Conservation (phyloP, 1,140 invertebrate genomes). For the roundworm (Caenorhabditis elegans) region WBcel235 BX284603.4:373501-374000, state of each 20-base stretch:
- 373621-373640: conserved; percentile 63
- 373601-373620: conserved; percentile 60
- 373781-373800: conserved; percentile 46
- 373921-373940: no score
- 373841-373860: no score
- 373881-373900: no score
- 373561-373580: conserved; percentile 56
- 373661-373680: conserved; percentile 55
- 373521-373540: conserved; percentile 57
- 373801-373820: conserved; percentile 45
- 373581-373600: conserved; percentile 65
- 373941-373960: no score
- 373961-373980: no score
- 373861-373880: not conserved
- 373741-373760: conserved; percentile 43
- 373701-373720: not conserved
- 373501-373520: not conserved
- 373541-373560: conserved; percentile 62
- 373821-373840: no score
- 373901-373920: no score
- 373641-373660: conserved; percentile 55
- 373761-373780: conserved; percentile 8
- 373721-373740: conserved; percentile 50
- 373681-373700: conserved; percentile 7
- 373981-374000: no score